These are phyloP conservation scores for Coluber constrictor DNA, from an alignment of 2,797 vertebrate species.

Conservation along the genomic window DNA sequence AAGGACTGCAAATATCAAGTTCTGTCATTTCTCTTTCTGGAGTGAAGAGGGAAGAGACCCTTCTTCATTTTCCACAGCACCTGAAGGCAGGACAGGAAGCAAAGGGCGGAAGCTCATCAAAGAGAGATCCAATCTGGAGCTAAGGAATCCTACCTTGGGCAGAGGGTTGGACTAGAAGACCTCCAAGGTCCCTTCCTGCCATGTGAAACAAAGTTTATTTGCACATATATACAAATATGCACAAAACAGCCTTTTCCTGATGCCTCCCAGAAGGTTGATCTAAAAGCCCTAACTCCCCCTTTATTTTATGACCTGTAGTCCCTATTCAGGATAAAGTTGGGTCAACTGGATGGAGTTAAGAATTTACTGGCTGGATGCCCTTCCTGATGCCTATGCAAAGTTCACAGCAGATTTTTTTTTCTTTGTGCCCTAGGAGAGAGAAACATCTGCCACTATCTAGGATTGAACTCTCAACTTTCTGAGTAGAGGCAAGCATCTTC, in stretches of 20 bases:
- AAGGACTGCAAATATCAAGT: background rate
- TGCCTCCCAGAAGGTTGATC: background rate
- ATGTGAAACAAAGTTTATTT: background rate
- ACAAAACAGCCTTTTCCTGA: background rate
- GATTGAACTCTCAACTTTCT: no score
- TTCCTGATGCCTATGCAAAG: background rate
- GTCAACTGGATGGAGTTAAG: background rate
- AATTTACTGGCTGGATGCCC: background rate
- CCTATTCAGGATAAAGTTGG: background rate
- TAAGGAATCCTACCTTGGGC: background rate
- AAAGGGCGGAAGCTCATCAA: background rate
- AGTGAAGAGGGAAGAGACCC: background rate
- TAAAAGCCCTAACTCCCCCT: background rate
- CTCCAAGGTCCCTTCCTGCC: background rate
- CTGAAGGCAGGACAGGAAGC: background rate
- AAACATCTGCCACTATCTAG: background rate
- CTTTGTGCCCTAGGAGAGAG: background rate
- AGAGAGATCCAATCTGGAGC: background rate
- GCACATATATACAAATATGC: background rate
- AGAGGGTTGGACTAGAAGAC: background rate
- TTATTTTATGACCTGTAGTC: background rate
- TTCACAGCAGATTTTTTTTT: background rate
- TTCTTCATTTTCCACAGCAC: background rate
- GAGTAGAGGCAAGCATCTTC: no score
- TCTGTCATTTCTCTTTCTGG: background rate